These are phyloP conservation scores for Sphaeridia pumilis DNA, from an alignment of 2,888 invertebrate species.

Conservation along the genomic window DNA sequence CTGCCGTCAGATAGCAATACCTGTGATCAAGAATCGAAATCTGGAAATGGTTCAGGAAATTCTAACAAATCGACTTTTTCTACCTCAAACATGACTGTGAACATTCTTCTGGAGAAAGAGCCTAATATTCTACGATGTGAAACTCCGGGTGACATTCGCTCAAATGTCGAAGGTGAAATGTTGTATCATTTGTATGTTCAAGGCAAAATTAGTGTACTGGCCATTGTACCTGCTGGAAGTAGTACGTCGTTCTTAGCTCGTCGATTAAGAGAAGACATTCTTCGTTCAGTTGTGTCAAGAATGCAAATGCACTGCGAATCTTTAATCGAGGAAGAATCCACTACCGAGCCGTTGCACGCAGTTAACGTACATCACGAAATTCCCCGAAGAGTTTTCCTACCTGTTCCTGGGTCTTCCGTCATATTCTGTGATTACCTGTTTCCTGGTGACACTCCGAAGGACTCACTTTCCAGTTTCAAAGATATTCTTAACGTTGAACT, in stretches of 20 bases:
- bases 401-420: conserved; percentile 54
- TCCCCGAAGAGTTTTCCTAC: conserved; percentile 70
- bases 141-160: conserved; percentile 5
- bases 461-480: conserved; percentile 64
- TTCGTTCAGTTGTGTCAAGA: conserved; percentile 70
- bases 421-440: conserved; percentile 76
- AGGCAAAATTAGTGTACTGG: conserved; percentile 32
- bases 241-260: conserved; percentile 32
- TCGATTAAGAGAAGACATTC: conserved; percentile 69
- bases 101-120: conserved; percentile 31
- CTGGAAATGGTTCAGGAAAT: not conserved
- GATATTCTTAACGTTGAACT: conserved; percentile 70
- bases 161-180: conserved; percentile 28
- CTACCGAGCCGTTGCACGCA: conserved; percentile 6
- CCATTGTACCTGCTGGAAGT: conserved; percentile 22
- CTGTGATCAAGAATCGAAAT: conserved; percentile 1
- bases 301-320: conserved; percentile 90
- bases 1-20: conserved; percentile 48
- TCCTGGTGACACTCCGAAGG: conserved; percentile 74
- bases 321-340: conserved; percentile 57
- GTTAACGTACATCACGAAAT: conserved; percentile 55
- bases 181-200: conserved; percentile 31
- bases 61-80: not conserved
- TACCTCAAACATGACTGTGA: conserved; percentile 13
- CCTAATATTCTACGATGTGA: conserved; percentile 14